Conservation (phyloP, 30 jellyfish, hydroid and myxozoan genomes). For the Pelagia noctiluca region DNA sequence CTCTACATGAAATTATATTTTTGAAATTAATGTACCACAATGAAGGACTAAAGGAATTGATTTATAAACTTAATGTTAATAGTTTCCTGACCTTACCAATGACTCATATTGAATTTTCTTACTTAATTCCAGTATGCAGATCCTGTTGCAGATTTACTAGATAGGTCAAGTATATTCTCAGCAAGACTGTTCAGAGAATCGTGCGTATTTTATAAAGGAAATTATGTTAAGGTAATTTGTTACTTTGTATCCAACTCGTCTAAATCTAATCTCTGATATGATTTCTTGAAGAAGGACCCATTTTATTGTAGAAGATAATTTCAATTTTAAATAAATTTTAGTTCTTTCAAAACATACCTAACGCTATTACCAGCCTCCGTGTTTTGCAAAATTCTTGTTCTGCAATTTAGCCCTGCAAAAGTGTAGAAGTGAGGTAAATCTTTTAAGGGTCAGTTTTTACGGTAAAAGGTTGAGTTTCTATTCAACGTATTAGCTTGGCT, state of each 20-base stretch:
- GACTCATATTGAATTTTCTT: not conserved
- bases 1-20: too few species aligned
- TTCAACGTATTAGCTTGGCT: too few species aligned
- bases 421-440: too few species aligned
- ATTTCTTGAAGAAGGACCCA: not conserved
- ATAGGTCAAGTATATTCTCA: conserved; percentile 78
- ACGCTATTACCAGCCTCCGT: too few species aligned
- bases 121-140: conserved; percentile 87
- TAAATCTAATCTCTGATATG: not conserved
- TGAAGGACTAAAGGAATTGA: not conserved
- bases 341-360: too few species aligned
- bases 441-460: too few species aligned
- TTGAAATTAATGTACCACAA: too few species aligned
- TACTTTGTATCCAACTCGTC: not conserved
- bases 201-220: conserved; percentile 93
- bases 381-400: too few species aligned
- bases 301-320: too few species aligned
- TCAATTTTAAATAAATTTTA: too few species aligned
- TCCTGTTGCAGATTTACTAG: conserved; percentile 96
- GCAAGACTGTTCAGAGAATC: conserved; percentile 95
- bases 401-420: too few species aligned
- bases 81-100: not conserved
- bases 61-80: not conserved
- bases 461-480: too few species aligned
- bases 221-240: conserved; percentile 87